Conservation (phyloP, 1,140 invertebrate genomes). For the Carposina sasakii region DNA sequence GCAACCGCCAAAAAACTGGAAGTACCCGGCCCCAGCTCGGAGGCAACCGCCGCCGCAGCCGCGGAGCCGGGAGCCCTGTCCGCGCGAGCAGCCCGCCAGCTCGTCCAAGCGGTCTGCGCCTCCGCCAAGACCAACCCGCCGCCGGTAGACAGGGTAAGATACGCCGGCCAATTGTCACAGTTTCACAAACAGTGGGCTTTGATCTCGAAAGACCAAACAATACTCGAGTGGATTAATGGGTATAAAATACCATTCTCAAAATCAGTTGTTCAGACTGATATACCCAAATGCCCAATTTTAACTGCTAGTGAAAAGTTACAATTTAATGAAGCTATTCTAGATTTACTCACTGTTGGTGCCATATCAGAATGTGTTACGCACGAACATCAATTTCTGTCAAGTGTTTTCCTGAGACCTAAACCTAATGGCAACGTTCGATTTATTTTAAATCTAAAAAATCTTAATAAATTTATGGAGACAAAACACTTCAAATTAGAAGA, state of each 20-base stretch:
- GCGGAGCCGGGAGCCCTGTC: background rate
- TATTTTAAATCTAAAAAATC: conserved; percentile 17
- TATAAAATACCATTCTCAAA: conserved; percentile 2
- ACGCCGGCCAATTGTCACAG: background rate
- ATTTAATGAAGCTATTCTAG: background rate
- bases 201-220: background rate
- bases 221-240: conserved; percentile 1
- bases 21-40: no score
- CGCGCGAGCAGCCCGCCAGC: conserved; percentile 5
- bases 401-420: conserved; percentile 15
- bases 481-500: conserved; percentile 21
- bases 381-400: conserved; percentile 17
- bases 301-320: background rate
- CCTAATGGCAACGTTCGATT: conserved; percentile 12
- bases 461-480: conserved; percentile 14
- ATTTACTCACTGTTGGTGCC: conserved; percentile 9
- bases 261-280: background rate
- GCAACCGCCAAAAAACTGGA: background rate
- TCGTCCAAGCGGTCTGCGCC: background rate
- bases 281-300: background rate
- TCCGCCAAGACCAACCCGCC: background rate
- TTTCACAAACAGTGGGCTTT: conserved; percentile 3
- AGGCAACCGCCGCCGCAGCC: no score
- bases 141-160: background rate
- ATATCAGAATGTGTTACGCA: conserved; percentile 5